Percentiles rank a stretch among this genome's conserved stretches.
These are phyloP conservation scores for Spinus olivaceus DNA, from an alignment of 2,797 vertebrate genomes.

Conservation along the genomic window DNA sequence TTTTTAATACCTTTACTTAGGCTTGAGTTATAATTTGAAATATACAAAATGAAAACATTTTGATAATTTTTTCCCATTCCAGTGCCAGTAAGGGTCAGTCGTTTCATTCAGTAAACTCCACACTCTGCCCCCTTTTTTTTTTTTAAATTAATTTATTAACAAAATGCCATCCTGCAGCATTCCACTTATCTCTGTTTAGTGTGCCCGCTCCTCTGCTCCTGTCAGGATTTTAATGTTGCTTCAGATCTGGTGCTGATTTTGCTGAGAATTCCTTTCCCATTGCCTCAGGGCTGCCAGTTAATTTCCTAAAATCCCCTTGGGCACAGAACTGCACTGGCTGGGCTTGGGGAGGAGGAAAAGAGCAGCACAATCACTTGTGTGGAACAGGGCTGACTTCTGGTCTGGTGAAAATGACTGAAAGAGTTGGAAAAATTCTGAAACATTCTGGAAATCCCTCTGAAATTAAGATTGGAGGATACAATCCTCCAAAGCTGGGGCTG, in stretches of 20 bases:
- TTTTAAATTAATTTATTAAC: not conserved
- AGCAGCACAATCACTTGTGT: not conserved
- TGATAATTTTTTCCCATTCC: not conserved
- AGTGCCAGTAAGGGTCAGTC: not conserved
- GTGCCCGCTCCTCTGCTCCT: not conserved
- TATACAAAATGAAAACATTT: not conserved
- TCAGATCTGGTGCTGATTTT: not conserved
- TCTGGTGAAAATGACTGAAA: not conserved
- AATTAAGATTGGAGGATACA: not conserved
- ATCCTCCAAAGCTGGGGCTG: not conserved
- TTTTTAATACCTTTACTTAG: not conserved
- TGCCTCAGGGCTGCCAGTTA: not conserved
- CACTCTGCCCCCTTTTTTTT: not conserved
- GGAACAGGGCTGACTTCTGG: not conserved
- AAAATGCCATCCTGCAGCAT: not conserved
- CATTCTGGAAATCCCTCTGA: not conserved
- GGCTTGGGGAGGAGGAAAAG: not conserved
- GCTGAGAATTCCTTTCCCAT: not conserved
- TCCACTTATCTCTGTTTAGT: not conserved
- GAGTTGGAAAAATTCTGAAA: not conserved
- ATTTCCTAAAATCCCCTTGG: not conserved
- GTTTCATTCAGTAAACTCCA: not conserved
- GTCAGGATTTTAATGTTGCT: accelerated
- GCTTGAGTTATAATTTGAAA: not conserved
- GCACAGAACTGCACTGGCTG: not conserved